Conservation (phyloP, 2,888 invertebrate species). For the Autographa pulchrina region DNA sequence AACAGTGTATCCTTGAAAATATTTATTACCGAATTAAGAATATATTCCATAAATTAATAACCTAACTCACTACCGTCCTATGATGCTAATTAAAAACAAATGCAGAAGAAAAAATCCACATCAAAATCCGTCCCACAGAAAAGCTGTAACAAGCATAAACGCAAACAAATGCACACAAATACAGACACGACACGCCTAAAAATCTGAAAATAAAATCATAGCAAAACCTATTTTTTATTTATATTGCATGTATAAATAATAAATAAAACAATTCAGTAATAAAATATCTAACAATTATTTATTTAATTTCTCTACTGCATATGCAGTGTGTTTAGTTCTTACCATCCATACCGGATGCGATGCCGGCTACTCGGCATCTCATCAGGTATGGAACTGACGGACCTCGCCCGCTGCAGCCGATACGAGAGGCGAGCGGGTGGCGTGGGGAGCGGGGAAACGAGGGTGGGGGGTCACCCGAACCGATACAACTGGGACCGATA, state of each 20-base stretch:
- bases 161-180: neutral
- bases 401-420: neutral
- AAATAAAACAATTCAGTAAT: neutral
- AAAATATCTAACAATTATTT: no score
- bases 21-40: neutral
- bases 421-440: neutral
- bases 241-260: neutral
- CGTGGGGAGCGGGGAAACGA: neutral
- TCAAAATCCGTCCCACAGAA: neutral
- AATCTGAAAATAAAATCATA: no score
- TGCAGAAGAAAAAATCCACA: neutral
- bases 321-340: neutral
- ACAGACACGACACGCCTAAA: neutral
- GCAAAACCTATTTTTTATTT: no score
- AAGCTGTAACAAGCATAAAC: neutral
- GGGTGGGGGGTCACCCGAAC: constrained; percentile 7
- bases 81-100: neutral
- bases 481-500: neutral
- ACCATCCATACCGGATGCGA: constrained; percentile 38
- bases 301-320: neutral
- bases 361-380: constrained; percentile 42
- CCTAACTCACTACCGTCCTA: neutral
- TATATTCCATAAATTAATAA: neutral
- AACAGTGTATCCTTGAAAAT: no score
- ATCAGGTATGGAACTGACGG: constrained; percentile 45